These are phyloP conservation scores for Mormyrus iriodes DNA, from an alignment of 2,113 vertebrate genomes.

Conservation along the genomic window DNA sequence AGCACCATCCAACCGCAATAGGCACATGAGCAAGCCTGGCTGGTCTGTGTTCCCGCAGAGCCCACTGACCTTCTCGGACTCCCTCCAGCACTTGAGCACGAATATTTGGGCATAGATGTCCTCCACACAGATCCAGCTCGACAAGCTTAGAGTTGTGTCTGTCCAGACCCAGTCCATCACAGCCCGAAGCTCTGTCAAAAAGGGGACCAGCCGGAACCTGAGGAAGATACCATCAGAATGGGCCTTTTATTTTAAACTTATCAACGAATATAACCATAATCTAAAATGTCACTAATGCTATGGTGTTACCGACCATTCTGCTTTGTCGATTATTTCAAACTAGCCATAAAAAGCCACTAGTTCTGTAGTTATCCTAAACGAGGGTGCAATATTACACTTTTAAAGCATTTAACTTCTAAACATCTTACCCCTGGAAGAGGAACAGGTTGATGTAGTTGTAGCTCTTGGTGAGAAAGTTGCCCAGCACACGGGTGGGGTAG, in stretches of 20 bases:
- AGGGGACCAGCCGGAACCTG: slow-evolving; percentile 93
- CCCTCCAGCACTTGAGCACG: slow-evolving; percentile 95
- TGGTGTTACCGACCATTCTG: neutral
- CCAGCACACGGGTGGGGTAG: slow-evolving; percentile 92
- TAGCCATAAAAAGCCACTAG: neutral
- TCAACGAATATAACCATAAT: neutral
- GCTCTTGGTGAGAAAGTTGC: slow-evolving; percentile 98
- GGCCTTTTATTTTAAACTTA: neutral
- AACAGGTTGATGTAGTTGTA: slow-evolving; percentile 98
- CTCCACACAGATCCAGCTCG: slow-evolving; percentile 98
- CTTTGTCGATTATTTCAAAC: neutral
- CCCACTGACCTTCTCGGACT: slow-evolving; percentile 85
- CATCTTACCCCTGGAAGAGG: slow-evolving; percentile 93
- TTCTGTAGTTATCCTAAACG: neutral
- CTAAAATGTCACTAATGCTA: neutral
- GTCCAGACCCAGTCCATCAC: slow-evolving; percentile 99
- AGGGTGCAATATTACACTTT: neutral
- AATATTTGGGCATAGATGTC: slow-evolving; percentile 99
- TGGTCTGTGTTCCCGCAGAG: neutral
- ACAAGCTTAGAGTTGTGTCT: slow-evolving; percentile 92
- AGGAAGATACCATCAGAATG: slow-evolving; percentile 22
- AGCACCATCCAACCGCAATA: neutral
- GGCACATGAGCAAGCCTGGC: neutral
- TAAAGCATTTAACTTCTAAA: neutral
- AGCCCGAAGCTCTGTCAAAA: slow-evolving; percentile 89